Conservation (phyloP, 1,140 invertebrate genomes). For the Onthophagus taurus region DNA sequence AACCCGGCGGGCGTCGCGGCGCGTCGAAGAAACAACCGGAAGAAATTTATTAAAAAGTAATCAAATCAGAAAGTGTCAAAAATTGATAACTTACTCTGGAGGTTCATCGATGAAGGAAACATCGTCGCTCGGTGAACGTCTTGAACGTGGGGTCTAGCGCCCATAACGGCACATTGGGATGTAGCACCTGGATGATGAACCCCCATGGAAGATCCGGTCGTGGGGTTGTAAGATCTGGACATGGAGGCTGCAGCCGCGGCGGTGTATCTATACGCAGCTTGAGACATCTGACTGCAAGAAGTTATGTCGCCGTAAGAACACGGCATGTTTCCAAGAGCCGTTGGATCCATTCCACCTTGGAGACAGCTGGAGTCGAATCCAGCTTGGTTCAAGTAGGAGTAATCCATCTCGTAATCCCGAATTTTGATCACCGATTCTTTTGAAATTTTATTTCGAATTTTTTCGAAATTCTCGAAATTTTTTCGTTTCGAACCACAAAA, state of each 20-base stretch:
- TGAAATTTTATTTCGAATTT: slow-evolving; percentile 50
- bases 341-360: slow-evolving; percentile 50
- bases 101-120: slow-evolving; percentile 54
- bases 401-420: too few species aligned
- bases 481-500: slow-evolving; percentile 31
- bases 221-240: slow-evolving; percentile 40
- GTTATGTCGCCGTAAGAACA: slow-evolving; percentile 76
- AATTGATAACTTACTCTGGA: slow-evolving; percentile 46
- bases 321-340: slow-evolving; percentile 53
- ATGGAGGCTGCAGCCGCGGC: slow-evolving; percentile 48
- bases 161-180: slow-evolving; percentile 50
- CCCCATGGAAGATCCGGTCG: slow-evolving; percentile 37
- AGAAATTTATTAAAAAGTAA: not conserved
- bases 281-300: slow-evolving; percentile 79
- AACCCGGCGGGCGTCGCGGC: slow-evolving; percentile 24
- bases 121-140: slow-evolving; percentile 51
- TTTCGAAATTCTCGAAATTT: slow-evolving; percentile 42
- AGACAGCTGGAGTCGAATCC: slow-evolving; percentile 59
- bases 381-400: slow-evolving; percentile 62
- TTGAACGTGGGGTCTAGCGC: slow-evolving; percentile 42
- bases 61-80: not conserved
- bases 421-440: too few species aligned
- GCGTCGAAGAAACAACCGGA: slow-evolving; percentile 9
- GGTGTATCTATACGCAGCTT: slow-evolving; percentile 61
- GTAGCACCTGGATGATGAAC: slow-evolving; percentile 43